A percentile compares a stretch with the other conserved stretches of the same genome.
These are phyloP conservation scores for Takifugu rubripes DNA, from an alignment of 2,797 vertebrate genomes.

Conservation along the genomic window DNA sequence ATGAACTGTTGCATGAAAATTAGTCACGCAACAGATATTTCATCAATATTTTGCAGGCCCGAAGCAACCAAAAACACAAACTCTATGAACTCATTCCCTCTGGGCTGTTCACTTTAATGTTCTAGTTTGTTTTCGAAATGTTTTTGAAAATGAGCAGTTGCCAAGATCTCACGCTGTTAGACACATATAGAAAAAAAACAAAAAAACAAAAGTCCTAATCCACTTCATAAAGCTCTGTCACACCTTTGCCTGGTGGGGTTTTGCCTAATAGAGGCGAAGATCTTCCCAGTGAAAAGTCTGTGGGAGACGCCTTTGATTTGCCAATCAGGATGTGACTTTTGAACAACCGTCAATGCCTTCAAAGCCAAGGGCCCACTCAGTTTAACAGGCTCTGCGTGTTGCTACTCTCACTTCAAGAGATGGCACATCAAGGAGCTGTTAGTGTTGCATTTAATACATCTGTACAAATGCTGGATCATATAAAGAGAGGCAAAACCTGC, in stretches of 20 bases:
- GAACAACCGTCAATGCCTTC: slow-evolving; percentile 61
- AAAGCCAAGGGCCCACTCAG: slow-evolving; percentile 57
- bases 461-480: slow-evolving; percentile 29
- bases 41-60: slow-evolving; percentile 8
- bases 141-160: slow-evolving; percentile 48
- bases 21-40: slow-evolving; percentile 21
- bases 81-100: slow-evolving; percentile 41
- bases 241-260: slow-evolving; percentile 42
- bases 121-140: slow-evolving; percentile 38
- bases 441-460: slow-evolving; percentile 29
- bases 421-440: slow-evolving; percentile 43
- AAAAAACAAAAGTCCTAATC: slow-evolving; percentile 10
- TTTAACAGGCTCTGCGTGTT: slow-evolving; percentile 53
- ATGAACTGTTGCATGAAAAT: slow-evolving; percentile 26
- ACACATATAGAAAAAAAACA: slow-evolving; percentile 33
- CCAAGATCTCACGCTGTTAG: slow-evolving; percentile 35
- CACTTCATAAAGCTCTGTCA: slow-evolving; percentile 33
- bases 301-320: slow-evolving; percentile 63
- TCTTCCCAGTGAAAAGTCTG: slow-evolving; percentile 50
- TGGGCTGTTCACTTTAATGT: slow-evolving; percentile 34
- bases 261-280: slow-evolving; percentile 42
- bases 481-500: slow-evolving; percentile 10
- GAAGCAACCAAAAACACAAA: slow-evolving; percentile 18
- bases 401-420: slow-evolving; percentile 45
- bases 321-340: slow-evolving; percentile 66